A percentile compares a stretch with the other conserved stretches of the same genome.
Evolutionary conservation across 30 jellyfish, hydroid and myxozoan species (phyloP).

Genomic region (Catostylus mosaicus): DNA sequence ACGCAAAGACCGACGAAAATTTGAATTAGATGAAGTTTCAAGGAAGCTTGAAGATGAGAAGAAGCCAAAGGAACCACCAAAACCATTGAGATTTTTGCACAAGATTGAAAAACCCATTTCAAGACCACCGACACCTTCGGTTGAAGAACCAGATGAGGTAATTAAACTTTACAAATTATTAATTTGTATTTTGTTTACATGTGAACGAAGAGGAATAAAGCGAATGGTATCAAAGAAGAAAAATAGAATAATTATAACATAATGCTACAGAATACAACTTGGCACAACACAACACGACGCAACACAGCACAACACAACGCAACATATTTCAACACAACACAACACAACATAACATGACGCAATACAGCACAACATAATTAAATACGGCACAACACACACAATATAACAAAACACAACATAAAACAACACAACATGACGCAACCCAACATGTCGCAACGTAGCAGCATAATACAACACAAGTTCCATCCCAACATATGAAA

Average conservation of each 20-base stretch:
- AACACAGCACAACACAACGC: background rate
- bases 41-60: constrained; percentile 81
- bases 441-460: background rate
- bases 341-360: background rate
- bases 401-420: background rate
- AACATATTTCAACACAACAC: background rate
- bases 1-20: constrained; percentile 83
- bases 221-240: too few relatives aligned
- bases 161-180: too few relatives aligned
- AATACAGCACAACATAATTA: background rate
- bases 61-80: constrained; percentile 70
- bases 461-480: too few relatives aligned
- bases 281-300: background rate
- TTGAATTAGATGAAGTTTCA: constrained; percentile 86
- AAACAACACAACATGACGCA: background rate
- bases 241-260: too few relatives aligned
- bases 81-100: constrained; percentile 82
- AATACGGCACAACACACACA: too few relatives aligned
- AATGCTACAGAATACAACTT: too few relatives aligned
- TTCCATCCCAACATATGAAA: too few relatives aligned
- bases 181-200: too few relatives aligned
- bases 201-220: too few relatives aligned
- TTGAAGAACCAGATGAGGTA: constrained; percentile 81
- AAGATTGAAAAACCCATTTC: constrained; percentile 96
- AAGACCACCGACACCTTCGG: constrained; percentile 99